Conservation (phyloP, 2,113 vertebrate genomes). For the Herpailurus yagouaroundi region DNA sequence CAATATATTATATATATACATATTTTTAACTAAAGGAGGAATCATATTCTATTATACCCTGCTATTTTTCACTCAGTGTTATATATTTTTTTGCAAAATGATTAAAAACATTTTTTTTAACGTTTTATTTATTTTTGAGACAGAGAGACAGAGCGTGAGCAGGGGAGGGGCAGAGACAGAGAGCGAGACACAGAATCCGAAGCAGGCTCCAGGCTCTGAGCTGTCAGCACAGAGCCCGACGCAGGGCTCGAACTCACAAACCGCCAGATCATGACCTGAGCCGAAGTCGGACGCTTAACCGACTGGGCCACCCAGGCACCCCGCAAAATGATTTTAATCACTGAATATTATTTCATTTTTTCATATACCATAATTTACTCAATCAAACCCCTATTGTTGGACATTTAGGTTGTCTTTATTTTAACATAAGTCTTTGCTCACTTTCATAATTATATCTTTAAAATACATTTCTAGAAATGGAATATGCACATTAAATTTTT, state of each 20-base stretch:
- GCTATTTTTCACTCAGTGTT: constrained; percentile 21
- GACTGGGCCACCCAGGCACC: no score
- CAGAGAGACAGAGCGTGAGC: no score
- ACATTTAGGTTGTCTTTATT: constrained; percentile 51
- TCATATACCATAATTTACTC: constrained; percentile 37
- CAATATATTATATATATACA: neutral
- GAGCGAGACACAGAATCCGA: no score
- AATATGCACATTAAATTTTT: constrained; percentile 18
- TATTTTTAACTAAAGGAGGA: constrained; percentile 52
- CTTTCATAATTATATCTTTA: constrained; percentile 59
- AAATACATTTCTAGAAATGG: constrained; percentile 31
- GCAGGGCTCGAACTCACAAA: no score
- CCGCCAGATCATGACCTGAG: no score
- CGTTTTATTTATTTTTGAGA: no score
- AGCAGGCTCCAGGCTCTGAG: no score
- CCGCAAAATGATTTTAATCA: constrained; percentile 49
- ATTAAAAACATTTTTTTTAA: neutral
- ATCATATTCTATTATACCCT: neutral
- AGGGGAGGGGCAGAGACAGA: no score
- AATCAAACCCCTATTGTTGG: constrained; percentile 59
- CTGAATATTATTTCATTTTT: constrained; percentile 50
- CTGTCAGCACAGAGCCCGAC: no score
- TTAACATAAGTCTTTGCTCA: constrained; percentile 56
- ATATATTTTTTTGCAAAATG: constrained; percentile 49
- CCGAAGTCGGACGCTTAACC: no score